Conservation (phyloP, 2,797 vertebrate genomes). For the Oreortyx pictus region DNA sequence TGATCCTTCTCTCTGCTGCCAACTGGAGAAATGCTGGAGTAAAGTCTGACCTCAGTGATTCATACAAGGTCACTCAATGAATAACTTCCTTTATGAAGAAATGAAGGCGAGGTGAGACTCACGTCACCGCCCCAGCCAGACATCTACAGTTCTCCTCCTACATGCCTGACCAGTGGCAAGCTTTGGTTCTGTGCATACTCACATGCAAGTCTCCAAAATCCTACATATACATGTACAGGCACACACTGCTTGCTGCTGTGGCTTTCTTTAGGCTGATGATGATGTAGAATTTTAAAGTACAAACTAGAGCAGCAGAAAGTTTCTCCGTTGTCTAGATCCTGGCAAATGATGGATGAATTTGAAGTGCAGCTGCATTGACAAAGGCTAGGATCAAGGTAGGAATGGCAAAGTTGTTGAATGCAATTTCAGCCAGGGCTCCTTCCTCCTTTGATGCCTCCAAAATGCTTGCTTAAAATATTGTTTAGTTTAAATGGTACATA, state of each 20-base stretch:
- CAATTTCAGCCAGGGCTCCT: neutral
- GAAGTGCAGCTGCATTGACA: neutral
- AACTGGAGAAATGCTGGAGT: neutral
- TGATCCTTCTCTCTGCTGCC: neutral
- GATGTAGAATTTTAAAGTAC: neutral
- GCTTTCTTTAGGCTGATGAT: neutral
- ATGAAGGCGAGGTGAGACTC: neutral
- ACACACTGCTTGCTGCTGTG: accelerated
- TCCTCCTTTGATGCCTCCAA: neutral
- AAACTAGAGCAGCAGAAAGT: neutral
- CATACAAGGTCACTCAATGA: neutral
- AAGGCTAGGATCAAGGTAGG: neutral
- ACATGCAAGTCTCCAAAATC: neutral
- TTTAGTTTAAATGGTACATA: neutral
- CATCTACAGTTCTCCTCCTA: neutral
- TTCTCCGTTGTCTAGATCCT: neutral
- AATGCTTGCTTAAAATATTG: neutral
- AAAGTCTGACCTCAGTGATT: neutral
- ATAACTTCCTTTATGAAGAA: neutral
- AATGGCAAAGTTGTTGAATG: neutral
- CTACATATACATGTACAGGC: accelerated
- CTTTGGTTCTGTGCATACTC: neutral
- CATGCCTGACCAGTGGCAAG: neutral
- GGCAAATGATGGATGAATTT: neutral
- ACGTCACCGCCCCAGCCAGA: neutral